Evolutionary conservation across 2,888 invertebrate genomes (phyloP), one percentile per base, ranked within the genome.

Genomic region (Germaria angustata): DNA sequence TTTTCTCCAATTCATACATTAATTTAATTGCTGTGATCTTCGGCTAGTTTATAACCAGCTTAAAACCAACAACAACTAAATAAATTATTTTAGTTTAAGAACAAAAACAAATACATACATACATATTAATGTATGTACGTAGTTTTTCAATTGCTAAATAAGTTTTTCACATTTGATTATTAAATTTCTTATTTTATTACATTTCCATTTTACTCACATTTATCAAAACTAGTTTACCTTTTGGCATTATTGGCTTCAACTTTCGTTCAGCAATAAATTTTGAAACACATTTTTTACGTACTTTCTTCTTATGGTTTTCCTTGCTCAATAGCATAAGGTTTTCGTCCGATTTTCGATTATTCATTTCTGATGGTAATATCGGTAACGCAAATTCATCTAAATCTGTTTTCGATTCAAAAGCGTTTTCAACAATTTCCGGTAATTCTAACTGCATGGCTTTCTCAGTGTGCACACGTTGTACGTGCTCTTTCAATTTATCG

Each of bases 401-500:
- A 78, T 89, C 90, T 0, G 85, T 87, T 75, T 87, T 87, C 7
- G 87, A 86, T 53, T 89, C 89, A 49, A 90, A 90, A 0, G 89
- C 85, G 61, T 90, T 90, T 28, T 89, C 90, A 46, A 90, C 90
- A 0, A 88, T 87, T 79, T 90, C 90, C 0, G 90, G 83, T 5
- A 90, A 82, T 61, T 90, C 90, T 8, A 90, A 79, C 41, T 90
- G 90, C 3, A 90, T 87, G 0, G 88, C 89, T 34, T 88, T 90
- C 51, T 90, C 90, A 0, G 90, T 90, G 44, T 90, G 90, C 3
- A 90, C 87, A 5, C 89, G 86, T 78, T 90, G 89, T 3, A 92
- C 89, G 85, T 93, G 93, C 68, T 92, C 92, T 71, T 92, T 93
- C 49, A 93, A 87, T 84, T 93, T 93, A 86, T 93, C 93, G 24